These are phyloP conservation scores for Leptinotarsa tumamoca DNA, from an alignment of 2,888 invertebrate species.

Conservation along the genomic window DNA sequence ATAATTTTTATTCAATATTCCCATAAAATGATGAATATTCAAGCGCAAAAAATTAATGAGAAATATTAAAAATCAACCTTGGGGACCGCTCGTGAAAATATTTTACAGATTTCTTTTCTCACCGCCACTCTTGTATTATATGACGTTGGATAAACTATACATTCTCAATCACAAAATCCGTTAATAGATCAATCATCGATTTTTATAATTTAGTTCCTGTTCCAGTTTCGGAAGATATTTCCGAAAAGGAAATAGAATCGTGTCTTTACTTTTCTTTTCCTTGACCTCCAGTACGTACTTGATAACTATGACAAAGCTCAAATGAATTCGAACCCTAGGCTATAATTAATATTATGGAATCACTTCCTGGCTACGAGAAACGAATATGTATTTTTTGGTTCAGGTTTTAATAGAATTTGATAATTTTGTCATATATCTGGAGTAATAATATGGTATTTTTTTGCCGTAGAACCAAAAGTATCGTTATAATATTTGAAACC, in stretches of 20 bases:
- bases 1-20: constrained; percentile 21
- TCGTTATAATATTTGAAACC: too few species aligned
- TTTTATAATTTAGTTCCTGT: constrained; percentile 4
- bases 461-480: too few species aligned
- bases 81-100: not conserved
- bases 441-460: too few species aligned
- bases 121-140: not conserved
- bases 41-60: constrained; percentile 6
- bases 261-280: constrained; percentile 1
- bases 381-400: not conserved
- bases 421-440: too few species aligned
- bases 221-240: not conserved
- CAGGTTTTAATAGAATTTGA: too few species aligned
- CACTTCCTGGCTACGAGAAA: not conserved
- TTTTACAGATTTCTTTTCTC: not conserved
- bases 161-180: not conserved
- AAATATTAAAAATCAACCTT: constrained; percentile 17
- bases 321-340: not conserved
- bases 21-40: constrained; percentile 9
- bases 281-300: not conserved
- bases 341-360: not conserved
- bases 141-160: not conserved
- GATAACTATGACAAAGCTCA: not conserved
- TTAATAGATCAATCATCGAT: not conserved
- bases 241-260: not conserved